Conservation (phyloP, 2,888 invertebrate species). For the Isotomurus palustris region DNA sequence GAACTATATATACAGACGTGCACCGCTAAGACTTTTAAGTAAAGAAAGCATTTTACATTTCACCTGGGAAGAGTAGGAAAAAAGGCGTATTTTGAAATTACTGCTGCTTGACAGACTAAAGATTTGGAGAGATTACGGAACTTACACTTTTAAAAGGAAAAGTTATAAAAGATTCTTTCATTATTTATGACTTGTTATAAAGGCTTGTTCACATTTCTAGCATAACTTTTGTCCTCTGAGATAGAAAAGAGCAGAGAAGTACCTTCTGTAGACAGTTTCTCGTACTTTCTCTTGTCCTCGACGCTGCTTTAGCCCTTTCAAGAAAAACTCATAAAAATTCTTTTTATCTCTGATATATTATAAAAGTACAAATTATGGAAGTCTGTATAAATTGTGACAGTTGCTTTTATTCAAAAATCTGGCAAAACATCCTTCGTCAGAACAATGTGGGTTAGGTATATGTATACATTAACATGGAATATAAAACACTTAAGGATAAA, state of each 20-base stretch:
- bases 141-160: too few relatives aligned
- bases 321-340: background rate
- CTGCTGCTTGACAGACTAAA: too few relatives aligned
- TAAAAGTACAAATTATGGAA: conserved; percentile 1
- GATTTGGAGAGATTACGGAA: too few relatives aligned
- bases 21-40: too few relatives aligned
- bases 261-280: background rate
- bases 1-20: too few relatives aligned
- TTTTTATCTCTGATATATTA: background rate
- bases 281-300: background rate
- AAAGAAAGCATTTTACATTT: too few relatives aligned
- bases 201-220: background rate
- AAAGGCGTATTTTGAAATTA: too few relatives aligned
- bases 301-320: too few relatives aligned
- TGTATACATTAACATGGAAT: background rate
- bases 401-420: background rate
- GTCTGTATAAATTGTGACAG: background rate
- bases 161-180: conserved; percentile 1
- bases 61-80: too few relatives aligned
- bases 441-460: background rate
- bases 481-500: too few relatives aligned
- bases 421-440: background rate
- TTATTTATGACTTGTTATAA: conserved; percentile 1
- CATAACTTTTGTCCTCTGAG: background rate
- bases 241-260: background rate